These are phyloP conservation scores for Coenonympha glycerion DNA, from an alignment of 2,888 invertebrate genomes.

Conservation along the genomic window DNA sequence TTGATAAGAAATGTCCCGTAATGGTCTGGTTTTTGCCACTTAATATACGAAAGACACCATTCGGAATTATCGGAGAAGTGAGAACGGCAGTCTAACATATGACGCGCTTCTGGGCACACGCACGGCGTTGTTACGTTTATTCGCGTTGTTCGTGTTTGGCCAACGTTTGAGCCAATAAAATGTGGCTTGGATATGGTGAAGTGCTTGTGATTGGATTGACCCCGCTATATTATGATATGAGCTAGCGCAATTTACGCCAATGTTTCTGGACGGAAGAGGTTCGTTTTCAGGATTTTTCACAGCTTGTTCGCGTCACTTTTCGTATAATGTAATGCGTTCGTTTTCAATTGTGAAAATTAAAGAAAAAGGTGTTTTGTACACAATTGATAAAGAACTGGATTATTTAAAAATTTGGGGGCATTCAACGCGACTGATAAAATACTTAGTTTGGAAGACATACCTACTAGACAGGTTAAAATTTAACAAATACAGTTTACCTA, in stretches of 20 bases:
- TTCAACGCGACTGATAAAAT: neutral
- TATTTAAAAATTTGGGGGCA: neutral
- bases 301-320: no score
- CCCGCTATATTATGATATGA: slow-evolving; percentile 50
- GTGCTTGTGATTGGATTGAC: slow-evolving; percentile 54
- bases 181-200: slow-evolving; percentile 52
- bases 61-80: slow-evolving; percentile 31
- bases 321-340: neutral
- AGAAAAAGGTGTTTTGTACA: neutral
- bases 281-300: slow-evolving; percentile 33
- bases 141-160: slow-evolving; percentile 47
- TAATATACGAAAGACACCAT: slow-evolving; percentile 48
- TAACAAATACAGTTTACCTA: no score
- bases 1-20: slow-evolving; percentile 14
- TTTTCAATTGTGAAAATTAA: neutral
- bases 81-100: slow-evolving; percentile 53
- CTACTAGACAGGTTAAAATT: no score
- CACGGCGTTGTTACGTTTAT: slow-evolving; percentile 46
- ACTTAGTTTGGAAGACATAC: no score
- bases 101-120: slow-evolving; percentile 49
- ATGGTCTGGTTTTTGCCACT: slow-evolving; percentile 34
- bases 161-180: slow-evolving; percentile 43
- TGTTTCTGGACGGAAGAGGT: slow-evolving; percentile 72
- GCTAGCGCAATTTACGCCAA: slow-evolving; percentile 54
- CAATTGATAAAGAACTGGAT: neutral